phyloP scores from a whole-genome alignment of 2,797 vertebrate species.

The Anableps anableps region DNA sequence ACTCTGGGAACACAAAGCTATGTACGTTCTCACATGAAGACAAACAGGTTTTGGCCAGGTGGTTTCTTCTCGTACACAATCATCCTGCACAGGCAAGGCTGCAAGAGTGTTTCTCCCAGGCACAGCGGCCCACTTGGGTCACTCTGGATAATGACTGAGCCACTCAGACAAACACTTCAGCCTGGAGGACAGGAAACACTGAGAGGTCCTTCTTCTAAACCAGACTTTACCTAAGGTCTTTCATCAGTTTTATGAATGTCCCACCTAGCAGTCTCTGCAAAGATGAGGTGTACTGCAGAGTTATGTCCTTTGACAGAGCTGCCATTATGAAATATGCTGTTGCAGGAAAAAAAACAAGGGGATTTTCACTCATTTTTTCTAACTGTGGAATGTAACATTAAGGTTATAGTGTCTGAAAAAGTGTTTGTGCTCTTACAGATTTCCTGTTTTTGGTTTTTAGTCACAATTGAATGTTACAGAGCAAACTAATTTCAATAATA shows the following conservation, averaged over 20 bases:
- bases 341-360: conserved; percentile 5
- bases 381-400: not conserved
- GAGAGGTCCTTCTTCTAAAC: conserved; percentile 51
- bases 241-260: conserved; percentile 66
- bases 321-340: conserved; percentile 13
- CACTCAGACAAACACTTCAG: conserved; percentile 75
- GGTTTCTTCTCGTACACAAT: conserved; percentile 56
- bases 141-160: conserved; percentile 56
- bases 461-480: not conserved
- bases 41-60: conserved; percentile 56
- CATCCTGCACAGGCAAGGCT: conserved; percentile 38
- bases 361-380: conserved; percentile 23
- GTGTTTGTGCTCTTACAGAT: not conserved
- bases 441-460: not conserved
- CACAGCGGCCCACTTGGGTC: conserved; percentile 56
- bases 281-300: conserved; percentile 23
- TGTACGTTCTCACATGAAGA: conserved; percentile 68
- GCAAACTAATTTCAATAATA: not conserved
- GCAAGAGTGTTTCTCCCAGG: conserved; percentile 52
- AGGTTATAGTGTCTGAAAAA: not conserved
- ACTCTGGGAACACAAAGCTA: conserved; percentile 66
- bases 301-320: conserved; percentile 29
- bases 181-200: conserved; percentile 62
- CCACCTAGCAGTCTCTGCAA: conserved; percentile 41
- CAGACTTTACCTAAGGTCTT: conserved; percentile 59